Conservation (phyloP, 2,113 vertebrate species). For the Chloroceryle aenea region DNA sequence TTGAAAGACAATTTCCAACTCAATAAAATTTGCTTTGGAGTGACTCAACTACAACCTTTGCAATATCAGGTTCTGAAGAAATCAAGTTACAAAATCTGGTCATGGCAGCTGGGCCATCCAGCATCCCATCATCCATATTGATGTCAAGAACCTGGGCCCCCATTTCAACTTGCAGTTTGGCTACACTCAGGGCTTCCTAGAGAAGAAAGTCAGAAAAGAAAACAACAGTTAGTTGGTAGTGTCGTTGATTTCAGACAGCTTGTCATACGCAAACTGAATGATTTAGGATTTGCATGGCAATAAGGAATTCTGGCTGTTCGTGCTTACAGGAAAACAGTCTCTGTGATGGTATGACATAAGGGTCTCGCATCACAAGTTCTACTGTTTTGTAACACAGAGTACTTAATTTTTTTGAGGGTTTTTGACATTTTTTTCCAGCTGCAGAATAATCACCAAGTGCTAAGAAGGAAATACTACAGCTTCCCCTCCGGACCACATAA, state of each 20-base stretch:
- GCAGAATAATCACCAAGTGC: background rate
- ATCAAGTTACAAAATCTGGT: conserved; percentile 91
- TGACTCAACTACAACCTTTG: conserved; percentile 80
- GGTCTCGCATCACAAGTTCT: background rate
- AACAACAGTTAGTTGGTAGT: background rate
- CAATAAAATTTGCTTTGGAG: background rate
- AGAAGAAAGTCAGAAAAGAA: background rate
- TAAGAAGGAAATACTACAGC: background rate
- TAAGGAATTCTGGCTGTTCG: background rate
- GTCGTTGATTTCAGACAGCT: background rate
- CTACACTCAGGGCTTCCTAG: conserved; percentile 91
- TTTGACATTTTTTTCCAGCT: background rate
- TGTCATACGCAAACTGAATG: background rate
- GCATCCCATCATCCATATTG: conserved; percentile 98
- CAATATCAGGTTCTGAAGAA: conserved; percentile 92
- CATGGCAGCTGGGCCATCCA: conserved; percentile 91
- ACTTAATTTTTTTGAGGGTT: background rate
- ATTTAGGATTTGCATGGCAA: background rate
- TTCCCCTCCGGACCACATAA: background rate
- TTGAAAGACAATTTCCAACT: background rate
- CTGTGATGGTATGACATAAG: background rate
- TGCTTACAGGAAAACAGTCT: background rate
- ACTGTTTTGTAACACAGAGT: background rate
- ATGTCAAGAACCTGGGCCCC: conserved; percentile 95
- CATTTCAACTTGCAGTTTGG: conserved; percentile 95